Evolutionary conservation across 2,797 vertebrate species (phyloP).

Genomic region (Sarcoramphus papa): DNA sequence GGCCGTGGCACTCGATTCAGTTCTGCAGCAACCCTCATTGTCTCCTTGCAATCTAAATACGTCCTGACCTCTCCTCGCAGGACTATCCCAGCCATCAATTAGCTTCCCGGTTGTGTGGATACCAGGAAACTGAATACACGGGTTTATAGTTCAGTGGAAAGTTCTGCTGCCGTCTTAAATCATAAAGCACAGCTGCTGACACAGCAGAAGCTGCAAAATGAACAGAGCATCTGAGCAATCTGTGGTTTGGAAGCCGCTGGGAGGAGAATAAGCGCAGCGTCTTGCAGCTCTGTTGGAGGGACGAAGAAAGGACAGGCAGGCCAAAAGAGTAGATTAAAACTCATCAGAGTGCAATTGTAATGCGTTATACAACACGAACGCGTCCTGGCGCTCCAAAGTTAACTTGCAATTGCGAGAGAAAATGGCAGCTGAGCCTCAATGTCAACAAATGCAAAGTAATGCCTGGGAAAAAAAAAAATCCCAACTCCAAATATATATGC

Average conservation of each 20-base stretch:
- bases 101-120: background rate
- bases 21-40: background rate
- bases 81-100: background rate
- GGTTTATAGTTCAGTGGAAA: slow-evolving; percentile 47
- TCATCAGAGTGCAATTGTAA: background rate
- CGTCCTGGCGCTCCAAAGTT: background rate
- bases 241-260: background rate
- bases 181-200: slow-evolving; percentile 49
- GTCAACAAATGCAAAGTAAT: background rate
- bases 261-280: background rate
- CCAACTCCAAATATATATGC: background rate
- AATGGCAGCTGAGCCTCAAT: background rate
- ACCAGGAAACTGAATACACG: slow-evolving; percentile 6
- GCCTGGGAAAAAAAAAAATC: background rate
- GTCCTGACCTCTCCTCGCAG: background rate
- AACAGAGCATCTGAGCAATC: background rate
- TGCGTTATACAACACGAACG: fast-evolving
- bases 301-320: background rate
- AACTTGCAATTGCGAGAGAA: background rate
- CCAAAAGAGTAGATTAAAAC: background rate
- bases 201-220: slow-evolving; percentile 33
- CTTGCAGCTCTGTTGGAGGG: background rate
- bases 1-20: fast-evolving
- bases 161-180: slow-evolving; percentile 41
- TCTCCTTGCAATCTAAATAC: background rate